Percentiles rank a stretch among this genome's conserved stretches.
These are phyloP conservation scores for Tipula confusa DNA, from an alignment of 2,888 invertebrate genomes.

Conservation along the genomic window DNA sequence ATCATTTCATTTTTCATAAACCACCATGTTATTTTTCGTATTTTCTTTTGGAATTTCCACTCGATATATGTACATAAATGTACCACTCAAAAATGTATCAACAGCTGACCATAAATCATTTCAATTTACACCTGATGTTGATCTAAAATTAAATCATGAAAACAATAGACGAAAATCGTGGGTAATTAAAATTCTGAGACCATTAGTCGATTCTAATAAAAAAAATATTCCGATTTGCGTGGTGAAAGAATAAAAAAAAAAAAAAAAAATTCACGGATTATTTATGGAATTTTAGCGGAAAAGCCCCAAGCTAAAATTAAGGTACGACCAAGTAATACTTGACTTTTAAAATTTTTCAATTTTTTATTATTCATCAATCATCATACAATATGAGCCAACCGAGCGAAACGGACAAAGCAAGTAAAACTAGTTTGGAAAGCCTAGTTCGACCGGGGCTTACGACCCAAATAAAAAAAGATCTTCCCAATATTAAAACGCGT, in stretches of 20 bases:
- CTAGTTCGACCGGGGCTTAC: slow-evolving; percentile 1
- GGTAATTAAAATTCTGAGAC: neutral
- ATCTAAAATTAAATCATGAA: neutral
- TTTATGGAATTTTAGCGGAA: neutral
- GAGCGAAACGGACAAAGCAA: neutral
- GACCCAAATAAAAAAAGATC: neutral
- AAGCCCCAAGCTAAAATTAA: neutral
- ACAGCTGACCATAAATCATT: neutral
- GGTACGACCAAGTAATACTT: neutral
- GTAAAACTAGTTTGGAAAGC: neutral
- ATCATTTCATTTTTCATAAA: too few relatives aligned
- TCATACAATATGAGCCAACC: too few relatives aligned
- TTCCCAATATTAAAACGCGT: neutral
- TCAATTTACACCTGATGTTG: neutral
- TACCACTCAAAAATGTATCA: neutral
- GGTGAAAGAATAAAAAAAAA: neutral
- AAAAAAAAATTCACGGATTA: too few relatives aligned
- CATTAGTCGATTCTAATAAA: neutral
- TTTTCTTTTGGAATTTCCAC: neutral
- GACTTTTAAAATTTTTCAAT: too few relatives aligned
- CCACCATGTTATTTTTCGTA: neutral
- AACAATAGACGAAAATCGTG: neutral
- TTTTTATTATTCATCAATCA: neutral
- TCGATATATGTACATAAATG: too few relatives aligned
- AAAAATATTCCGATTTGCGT: neutral